Evolutionary conservation across 1,140 invertebrate species (phyloP), one percentile per base, ranked within the genome.

Genomic region (Lineus longissimus): DNA sequence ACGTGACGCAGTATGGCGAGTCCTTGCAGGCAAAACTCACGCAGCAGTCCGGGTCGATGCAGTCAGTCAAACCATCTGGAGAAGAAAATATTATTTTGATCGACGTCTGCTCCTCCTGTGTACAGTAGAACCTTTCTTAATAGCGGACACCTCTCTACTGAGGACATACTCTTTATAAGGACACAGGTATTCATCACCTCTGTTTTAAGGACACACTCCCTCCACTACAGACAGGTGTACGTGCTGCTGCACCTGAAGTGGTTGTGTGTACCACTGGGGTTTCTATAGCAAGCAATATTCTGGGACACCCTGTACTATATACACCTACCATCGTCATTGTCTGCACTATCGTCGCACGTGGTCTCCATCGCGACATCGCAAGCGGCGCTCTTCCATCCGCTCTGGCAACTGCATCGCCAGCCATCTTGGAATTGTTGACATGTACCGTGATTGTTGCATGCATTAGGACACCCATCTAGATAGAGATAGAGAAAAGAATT

Each of bases 11-110:
- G 23, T 95, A 87, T 70, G 93, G 88, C 73, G 90, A 93, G 51
- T 87, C 88, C 66, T 88, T 87, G 80, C 96, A 99, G 1, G 87
- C 84, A 33, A 87, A 45, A 22, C 36, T 74, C 1, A 69, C 85
- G 81, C 95, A 97, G 82, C 97, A 99, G 84, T 98, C 96, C 0
- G 94, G 93, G 84, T 99, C 97, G 77, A 95, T 91, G 78, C 97
- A 99, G 82, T 99, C 96, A 31, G 90, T 87, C 56, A 98, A 86
- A 64, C 94, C 94, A 87, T 99, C 96, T 97, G 80, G 11, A 84
- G 75, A 78, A 71, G 64, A 68, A 36, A 69, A 65, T 6, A n/a
- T 4, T 27, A 51, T 7, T 51, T 4, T 4, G 4, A 36, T 36
- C n/a, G n/a, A n/a, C n/a, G n/a, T n/a, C n/a, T n/a, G n/a, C n/a